Evolutionary conservation across 2,888 invertebrate genomes (phyloP).

Genomic region (Erebia epiphron): DNA sequence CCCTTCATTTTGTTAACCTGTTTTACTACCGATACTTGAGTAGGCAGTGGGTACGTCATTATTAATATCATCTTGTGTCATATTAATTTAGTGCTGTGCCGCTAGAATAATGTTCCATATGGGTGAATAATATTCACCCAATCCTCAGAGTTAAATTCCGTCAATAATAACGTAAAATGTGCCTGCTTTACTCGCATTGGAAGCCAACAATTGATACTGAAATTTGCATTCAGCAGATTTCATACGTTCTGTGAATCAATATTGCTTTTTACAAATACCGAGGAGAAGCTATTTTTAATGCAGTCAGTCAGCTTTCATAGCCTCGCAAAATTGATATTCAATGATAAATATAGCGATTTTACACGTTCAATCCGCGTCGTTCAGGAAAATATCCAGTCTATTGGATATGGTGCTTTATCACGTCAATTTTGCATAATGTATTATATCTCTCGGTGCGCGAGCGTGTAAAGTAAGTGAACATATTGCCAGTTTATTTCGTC

Average conservation of each 20-base stretch:
- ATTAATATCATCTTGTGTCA: constrained; percentile 1
- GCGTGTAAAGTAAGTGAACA: constrained; percentile 56
- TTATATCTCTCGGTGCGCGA: constrained; percentile 42
- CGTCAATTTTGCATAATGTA: constrained; percentile 48
- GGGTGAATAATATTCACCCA: neutral
- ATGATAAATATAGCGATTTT: constrained; percentile 37
- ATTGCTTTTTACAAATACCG: constrained; percentile 17
- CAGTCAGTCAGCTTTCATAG: constrained; percentile 30
- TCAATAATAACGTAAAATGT: neutral
- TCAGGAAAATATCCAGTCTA: constrained; percentile 42
- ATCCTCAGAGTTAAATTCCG: neutral
- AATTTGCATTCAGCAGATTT: constrained; percentile 15
- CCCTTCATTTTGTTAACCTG: constrained; percentile 71
- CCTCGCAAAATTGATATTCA: constrained; percentile 36
- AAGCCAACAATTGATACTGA: constrained; percentile 12
- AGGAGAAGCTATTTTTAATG: constrained; percentile 21
- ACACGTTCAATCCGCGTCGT: constrained; percentile 37
- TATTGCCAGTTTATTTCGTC: constrained; percentile 69
- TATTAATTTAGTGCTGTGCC: neutral
- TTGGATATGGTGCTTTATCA: constrained; percentile 45
- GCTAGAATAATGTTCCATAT: neutral
- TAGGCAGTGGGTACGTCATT: neutral
- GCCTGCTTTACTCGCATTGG: constrained; percentile 1
- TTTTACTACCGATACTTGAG: constrained; percentile 47
- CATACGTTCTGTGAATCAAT: constrained; percentile 15